Percentiles rank a stretch among this genome's conserved stretches.
phyloP scores from a whole-genome alignment of 2,113 vertebrate species.

The Bagarius yarrelli region DNA sequence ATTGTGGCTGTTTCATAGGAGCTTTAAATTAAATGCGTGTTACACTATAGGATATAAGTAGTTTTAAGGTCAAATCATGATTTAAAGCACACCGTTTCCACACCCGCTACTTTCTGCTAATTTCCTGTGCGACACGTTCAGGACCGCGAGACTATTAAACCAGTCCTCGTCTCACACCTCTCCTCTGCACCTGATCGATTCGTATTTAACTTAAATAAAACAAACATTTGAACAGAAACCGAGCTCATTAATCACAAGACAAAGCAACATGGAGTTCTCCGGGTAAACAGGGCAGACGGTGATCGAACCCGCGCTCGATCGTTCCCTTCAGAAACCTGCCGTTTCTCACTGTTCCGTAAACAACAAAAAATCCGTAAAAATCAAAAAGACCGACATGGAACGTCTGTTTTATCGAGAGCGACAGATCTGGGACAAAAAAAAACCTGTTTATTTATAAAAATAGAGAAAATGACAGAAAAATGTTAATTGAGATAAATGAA shows the following conservation, averaged over 20 bases:
- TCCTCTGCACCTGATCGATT: neutral
- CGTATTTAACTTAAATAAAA: slow-evolving; percentile 15
- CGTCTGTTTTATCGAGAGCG: neutral
- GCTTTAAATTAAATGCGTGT: no score
- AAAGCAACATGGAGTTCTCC: neutral
- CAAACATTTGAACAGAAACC: neutral
- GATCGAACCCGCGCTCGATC: slow-evolving; percentile 14
- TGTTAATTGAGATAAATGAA: neutral
- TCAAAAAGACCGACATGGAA: neutral
- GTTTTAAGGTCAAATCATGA: no score
- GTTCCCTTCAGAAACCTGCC: neutral
- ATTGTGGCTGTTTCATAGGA: no score
- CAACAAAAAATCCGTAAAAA: neutral
- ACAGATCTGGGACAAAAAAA: slow-evolving; percentile 6
- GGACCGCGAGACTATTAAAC: neutral
- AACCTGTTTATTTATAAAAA: neutral
- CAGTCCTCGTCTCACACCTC: neutral
- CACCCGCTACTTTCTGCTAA: neutral
- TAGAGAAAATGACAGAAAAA: neutral
- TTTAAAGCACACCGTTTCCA: neutral
- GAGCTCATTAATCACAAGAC: slow-evolving; percentile 17
- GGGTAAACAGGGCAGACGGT: neutral
- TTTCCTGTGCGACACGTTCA: neutral
- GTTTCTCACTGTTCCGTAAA: neutral
- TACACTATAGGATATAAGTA: no score